Percentiles rank a stretch among this genome's conserved stretches.
Evolutionary conservation across 2,888 invertebrate species (phyloP).

Genomic region (Lasioglossum figueresi): DNA sequence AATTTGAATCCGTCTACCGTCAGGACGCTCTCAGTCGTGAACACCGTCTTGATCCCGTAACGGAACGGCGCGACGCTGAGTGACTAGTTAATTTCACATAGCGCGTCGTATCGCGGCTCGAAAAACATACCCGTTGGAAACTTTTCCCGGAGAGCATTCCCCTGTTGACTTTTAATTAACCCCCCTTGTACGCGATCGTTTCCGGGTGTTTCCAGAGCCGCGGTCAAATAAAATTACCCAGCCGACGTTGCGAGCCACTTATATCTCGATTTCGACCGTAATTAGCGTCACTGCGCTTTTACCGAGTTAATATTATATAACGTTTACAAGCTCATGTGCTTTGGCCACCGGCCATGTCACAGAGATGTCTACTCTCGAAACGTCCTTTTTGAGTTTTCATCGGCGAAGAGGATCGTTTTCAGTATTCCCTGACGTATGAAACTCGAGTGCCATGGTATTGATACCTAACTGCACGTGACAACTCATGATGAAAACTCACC

Average conservation of each 20-base stretch:
- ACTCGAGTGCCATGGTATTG: not conserved
- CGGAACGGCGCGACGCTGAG: constrained; percentile 20
- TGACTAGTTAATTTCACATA: constrained; percentile 10
- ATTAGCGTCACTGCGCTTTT: constrained; percentile 24
- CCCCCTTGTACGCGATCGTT: constrained; percentile 25
- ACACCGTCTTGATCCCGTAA: constrained; percentile 20
- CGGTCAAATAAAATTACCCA: constrained; percentile 39
- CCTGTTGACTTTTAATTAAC: constrained; percentile 57
- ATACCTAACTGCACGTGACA: not conserved
- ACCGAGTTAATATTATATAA: constrained; percentile 35
- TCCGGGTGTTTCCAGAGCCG: constrained; percentile 23
- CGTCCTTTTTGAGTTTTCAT: not conserved
- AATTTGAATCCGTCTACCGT: constrained; percentile 59
- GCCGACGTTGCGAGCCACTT: constrained; percentile 23
- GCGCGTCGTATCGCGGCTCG: constrained; percentile 15
- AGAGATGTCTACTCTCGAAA: no score
- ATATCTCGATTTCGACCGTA: constrained; percentile 30
- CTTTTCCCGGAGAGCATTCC: not conserved
- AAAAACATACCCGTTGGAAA: constrained; percentile 27
- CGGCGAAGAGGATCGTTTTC: not conserved
- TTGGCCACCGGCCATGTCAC: not conserved
- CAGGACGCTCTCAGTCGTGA: constrained; percentile 28
- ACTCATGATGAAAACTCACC: not conserved
- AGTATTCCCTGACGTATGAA: not conserved
- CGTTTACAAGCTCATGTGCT: not conserved